Base-by-base conservation (phyloP, 2,888 invertebrate genomes). In the Leucophora obtusa region DNA sequence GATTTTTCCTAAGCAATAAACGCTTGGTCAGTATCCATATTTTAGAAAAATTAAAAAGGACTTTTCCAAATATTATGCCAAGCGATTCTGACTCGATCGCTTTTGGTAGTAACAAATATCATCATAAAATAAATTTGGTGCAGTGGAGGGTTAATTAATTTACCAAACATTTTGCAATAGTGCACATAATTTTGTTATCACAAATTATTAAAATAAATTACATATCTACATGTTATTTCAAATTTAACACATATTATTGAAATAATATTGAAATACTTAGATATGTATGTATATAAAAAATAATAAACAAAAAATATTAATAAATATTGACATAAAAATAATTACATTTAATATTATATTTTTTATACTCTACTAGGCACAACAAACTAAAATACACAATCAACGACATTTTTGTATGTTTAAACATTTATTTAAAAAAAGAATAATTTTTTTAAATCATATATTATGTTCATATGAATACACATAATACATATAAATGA, bases 241-340 rank as follows among this genome's bases (percentile, higher is more conserved):
- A 62, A 73, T 74, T 68, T 79, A 68, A 79, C 69, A 68, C 66
- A 71, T 79, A 68, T 47, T 47, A 63, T 69, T 24, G 43, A 58
- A 68, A 60, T 62, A 62, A 68, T 17, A 56, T 56, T 38, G 7
- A 28, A 28, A 28, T 4, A 7, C 28, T 28, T 28, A 28, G 3
- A 28, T 28, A 28, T n/a, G n/a, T n/a, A n/a, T n/a, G 5, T 3
- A 28, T 66, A 65, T 21, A 58, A 47, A 28, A 15, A 35, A 53
- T 21, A 24, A 33, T 11, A 56, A 76, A 76, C 38, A 70, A 53
- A 68, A 58, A 70, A 76, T 76, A 68, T 73, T 70, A 73, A 79
- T 79, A 69, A 73, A 74, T 79, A 79, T 79, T 74, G 63, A 74
- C 74, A 69, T 59, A 73, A 74, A 73, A 73, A 73, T 79, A 69